Evolutionary conservation across 1,140 invertebrate species (phyloP), one percentile per base, ranked within the genome.

Genomic region (Oscheius sp.): DNA sequence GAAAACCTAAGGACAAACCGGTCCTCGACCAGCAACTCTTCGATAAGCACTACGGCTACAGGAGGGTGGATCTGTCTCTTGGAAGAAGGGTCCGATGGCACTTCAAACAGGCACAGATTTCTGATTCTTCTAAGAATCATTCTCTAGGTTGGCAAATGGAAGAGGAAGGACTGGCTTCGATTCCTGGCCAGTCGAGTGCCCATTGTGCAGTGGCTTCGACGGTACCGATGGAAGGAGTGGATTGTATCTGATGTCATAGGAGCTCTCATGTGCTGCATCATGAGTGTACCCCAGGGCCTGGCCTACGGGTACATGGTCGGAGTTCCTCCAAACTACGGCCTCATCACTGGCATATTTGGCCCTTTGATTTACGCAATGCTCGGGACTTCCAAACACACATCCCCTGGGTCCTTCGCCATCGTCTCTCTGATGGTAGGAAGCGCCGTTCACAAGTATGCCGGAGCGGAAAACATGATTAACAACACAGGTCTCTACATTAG

Each of bases 271-370:
- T 79, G 85, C 29, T 85, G 82, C 1, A 81, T 87, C n/a, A 78
- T 86, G 59, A 84, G 85, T 59, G 85, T 87, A 46, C 85, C 86
- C 3, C 85, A 86, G 69, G 84, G 72, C 45, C 77, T 87, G 55
- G 86, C 85, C 10, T 87, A 86, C 73, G 85, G 85, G 23, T 77
- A 81, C 34, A 78, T 87, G 4, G 84, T 85, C 3, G 84, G 83
- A 15, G 79, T 87, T 0, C 85, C 85, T 63, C 78, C 85, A 2
- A 84, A 85, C 59, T 83, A 85, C 63, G 86, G 64, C 4, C 81
- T 87, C 0, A 86, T 87, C 65, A 82, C 82, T 20, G 85, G 85
- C 4, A 87, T 87, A 73, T 84, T 87, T 63, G 85, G 85, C n/a
- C 84, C 86, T 2, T 68, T 87, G 3, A 68, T 87, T 7, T 87